A percentile compares a stretch with the other conserved stretches of the same genome.
Conservation (phyloP, 2,888 invertebrate species). For the Sarcophaga rosellei region DNA sequence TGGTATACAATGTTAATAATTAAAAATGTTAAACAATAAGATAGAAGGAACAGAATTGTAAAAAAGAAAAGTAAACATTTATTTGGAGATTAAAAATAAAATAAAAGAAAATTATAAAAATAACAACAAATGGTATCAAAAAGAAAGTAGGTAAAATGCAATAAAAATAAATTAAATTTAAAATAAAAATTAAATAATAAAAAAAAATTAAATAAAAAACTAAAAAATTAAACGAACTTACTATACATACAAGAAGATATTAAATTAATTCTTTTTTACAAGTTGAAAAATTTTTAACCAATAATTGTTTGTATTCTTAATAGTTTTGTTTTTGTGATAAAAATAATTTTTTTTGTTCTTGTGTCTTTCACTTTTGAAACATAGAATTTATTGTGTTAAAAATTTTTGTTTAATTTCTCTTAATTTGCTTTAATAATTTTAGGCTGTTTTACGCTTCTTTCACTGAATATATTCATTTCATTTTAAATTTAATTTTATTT, state of each 20-base stretch:
- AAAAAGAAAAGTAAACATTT: neutral
- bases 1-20: neutral
- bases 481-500: slow-evolving; percentile 42
- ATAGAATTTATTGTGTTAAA: too few species aligned
- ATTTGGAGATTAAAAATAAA: neutral
- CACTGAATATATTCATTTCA: slow-evolving; percentile 10
- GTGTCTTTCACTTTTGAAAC: too few species aligned
- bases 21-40: neutral
- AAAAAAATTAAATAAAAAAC: neutral
- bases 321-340: too few species aligned
- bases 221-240: neutral
- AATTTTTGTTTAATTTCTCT: too few species aligned
- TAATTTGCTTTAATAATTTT: neutral
- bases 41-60: neutral
- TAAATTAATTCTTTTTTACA: neutral
- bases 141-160: neutral
- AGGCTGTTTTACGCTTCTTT: slow-evolving; percentile 8
- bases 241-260: neutral
- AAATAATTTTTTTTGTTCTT: too few species aligned
- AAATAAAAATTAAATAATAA: neutral
- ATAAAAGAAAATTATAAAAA: neutral
- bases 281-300: too few species aligned
- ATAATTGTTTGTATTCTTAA: too few species aligned
- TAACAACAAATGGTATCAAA: neutral
- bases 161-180: slow-evolving; percentile 2